Base-by-base conservation (phyloP, 2,888 invertebrate genomes). In the Lamellibrachia columna region DNA sequence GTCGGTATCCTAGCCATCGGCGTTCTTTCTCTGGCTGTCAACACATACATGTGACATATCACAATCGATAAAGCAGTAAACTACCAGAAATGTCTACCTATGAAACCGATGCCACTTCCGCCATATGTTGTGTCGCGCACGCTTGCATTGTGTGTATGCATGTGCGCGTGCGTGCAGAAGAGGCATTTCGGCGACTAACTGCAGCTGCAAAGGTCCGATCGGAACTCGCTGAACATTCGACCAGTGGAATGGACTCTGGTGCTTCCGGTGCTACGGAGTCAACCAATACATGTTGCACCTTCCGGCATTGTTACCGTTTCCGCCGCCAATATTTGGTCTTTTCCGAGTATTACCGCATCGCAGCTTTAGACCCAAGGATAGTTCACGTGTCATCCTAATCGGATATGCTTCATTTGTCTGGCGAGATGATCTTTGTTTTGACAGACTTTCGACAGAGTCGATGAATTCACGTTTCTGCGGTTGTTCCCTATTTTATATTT, bases 31-130 rank as follows among this genome's bases (percentile, higher is more conserved):
- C 75, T 11, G 75, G 2, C 22, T 15, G 75, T 75, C 75, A 75
- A 75, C 75, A 22, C 4, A 75, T 22, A 11, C 75, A 22, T 11
- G 75, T 75, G 75, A 75, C 75, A 22, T 75, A 75, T 15, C n/a
- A 6, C 75, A 75, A 22, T n/a, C 75, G 75, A 75, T 3, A n/a
- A 22, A 22, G 75, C 22, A 11, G 75, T 75, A 75, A 75, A 75
- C 75, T 22, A 75, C 75, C 4, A 75, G 75, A 75, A 75, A 75
- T 75, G 75, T 75, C 75, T 22, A 15, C 75, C 22, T 75, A 3
- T 75, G 75, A 75, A 22, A 75, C 75, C 22, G 75, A 75, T 75
- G 75, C 75, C 75, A 75, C 75, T 75, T 75, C 75, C 75, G 75
- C 22, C 75, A 3, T 75, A 3, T 22, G 75, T 22, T 75, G 75